Percentiles rank a stretch among this genome's conserved stretches.
Evolutionary conservation across 2,888 invertebrate genomes (phyloP).

Genomic region (Drosophila fungiperda): DNA sequence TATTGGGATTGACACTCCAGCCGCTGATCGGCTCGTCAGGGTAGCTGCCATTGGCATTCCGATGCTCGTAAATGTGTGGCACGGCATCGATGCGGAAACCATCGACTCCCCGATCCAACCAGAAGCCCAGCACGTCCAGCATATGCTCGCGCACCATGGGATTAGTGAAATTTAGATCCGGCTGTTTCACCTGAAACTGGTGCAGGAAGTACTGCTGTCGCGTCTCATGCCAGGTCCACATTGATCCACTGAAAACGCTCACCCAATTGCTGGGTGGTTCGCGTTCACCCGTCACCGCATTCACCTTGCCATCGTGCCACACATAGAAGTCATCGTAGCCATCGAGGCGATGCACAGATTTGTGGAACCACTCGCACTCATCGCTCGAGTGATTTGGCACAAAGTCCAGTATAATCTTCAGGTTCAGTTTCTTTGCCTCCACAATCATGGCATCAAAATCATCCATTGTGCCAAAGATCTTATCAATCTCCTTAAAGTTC

Average conservation of each 20-base stretch:
- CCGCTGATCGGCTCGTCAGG: conserved; percentile 86
- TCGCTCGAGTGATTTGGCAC: conserved; percentile 92
- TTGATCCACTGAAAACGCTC: conserved; percentile 87
- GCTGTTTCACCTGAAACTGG: conserved; percentile 88
- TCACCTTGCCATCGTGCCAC: conserved; percentile 88
- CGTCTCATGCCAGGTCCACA: conserved; percentile 89
- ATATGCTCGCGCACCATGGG: conserved; percentile 88
- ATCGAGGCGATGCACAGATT: conserved; percentile 88
- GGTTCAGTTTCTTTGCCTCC: conserved; percentile 86
- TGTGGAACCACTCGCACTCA: conserved; percentile 93
- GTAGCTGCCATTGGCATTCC: conserved; percentile 72
- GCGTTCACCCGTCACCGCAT: conserved; percentile 52
- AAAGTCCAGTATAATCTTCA: conserved; percentile 87
- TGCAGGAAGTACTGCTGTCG: conserved; percentile 90
- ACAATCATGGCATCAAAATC: conserved; percentile 88
- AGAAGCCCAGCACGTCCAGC: conserved; percentile 88
- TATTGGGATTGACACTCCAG: conserved; percentile 85
- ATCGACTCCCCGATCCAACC: conserved; percentile 91
- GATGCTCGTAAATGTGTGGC: conserved; percentile 87
- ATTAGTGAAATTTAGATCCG: conserved; percentile 92
- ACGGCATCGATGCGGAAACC: conserved; percentile 91
- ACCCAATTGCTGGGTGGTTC: conserved; percentile 81
- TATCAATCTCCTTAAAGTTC: conserved; percentile 89
- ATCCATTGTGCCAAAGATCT: conserved; percentile 87
- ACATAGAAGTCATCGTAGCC: conserved; percentile 91